Evolutionary conservation across 2,888 invertebrate genomes (phyloP), one percentile per base, ranked within the genome.

Genomic region (Mechanitis messenoides): DNA sequence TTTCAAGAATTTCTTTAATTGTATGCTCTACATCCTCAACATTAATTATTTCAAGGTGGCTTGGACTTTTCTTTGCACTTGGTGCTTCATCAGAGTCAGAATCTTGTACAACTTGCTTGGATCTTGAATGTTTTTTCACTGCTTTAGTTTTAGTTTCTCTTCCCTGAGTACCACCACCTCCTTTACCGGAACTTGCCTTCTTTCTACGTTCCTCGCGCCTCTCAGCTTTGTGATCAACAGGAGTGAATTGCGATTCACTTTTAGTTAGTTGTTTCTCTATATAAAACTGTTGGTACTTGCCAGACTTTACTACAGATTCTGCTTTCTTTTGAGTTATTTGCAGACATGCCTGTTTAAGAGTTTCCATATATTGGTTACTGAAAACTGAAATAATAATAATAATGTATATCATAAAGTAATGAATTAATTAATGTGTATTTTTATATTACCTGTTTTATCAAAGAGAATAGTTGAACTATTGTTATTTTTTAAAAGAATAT

Each of bases 81-180:
- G 75, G 73, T 56, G 84, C 86, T 35, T 94, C 94, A 70, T 94
- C 94, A 3, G 94, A 94, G 65, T 94, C 94, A 33, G 92, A 93
- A 70, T 93, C 93, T 58, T 92, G 92, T 53, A 91, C 91, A 56
- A 90, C 85, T 56, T 74, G 73, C 74, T 91, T 91, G n/a, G 88
- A 85, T 81, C 91, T 74, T 83, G 87, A 84, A 79, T 93, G 93
- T 85, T 97, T 98, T 77, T 98, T 98, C 0, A 95, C 95, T 2
- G 97, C 95, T 79, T 97, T 98, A 0, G 97, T 98, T 90, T 97
- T 98, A 0, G 97, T 97, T 91, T 98, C 98, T 47, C 98, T 91
- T 0, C 98, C 98, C 81, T 98, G 98, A 11, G 94, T 93, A 1
- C 98, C 98, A 20, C 98, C 97, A 12, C 98, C 98, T 56, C 94